A percentile compares a stretch with the other conserved stretches of the same genome.
Evolutionary conservation across 2,113 vertebrate species (phyloP).

Genomic region (Toxostoma redivivum): DNA sequence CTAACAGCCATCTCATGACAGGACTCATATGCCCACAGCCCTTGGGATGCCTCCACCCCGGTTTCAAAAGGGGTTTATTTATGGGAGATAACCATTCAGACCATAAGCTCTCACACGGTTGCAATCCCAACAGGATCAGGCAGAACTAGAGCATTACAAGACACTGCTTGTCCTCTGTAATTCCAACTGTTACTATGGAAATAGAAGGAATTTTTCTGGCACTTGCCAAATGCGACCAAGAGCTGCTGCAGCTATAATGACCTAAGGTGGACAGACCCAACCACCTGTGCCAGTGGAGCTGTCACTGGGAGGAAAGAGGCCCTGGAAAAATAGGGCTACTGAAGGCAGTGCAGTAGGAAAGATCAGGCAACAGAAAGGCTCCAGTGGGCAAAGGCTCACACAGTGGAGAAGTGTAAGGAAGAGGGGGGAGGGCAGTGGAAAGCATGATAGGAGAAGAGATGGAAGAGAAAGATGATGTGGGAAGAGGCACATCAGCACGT

Average conservation of each 20-base stretch:
- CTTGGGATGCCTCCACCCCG: not conserved
- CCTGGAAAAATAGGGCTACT: not conserved
- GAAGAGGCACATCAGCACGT: not conserved
- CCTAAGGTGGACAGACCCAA: not conserved
- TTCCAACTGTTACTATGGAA: not conserved
- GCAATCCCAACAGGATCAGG: not conserved
- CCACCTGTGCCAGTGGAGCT: not conserved
- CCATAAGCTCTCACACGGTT: not conserved
- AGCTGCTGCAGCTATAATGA: not conserved
- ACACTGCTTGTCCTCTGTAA: not conserved
- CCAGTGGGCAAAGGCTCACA: rapidly evolving
- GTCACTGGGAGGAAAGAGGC: not conserved
- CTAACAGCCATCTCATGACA: not conserved
- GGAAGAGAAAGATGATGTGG: rapidly evolving
- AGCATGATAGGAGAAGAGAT: rapidly evolving
- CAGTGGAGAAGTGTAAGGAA: not conserved
- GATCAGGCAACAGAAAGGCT: not conserved
- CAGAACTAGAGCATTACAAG: not conserved
- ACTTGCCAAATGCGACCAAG: not conserved
- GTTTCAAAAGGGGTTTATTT: not conserved
- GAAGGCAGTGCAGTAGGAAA: not conserved
- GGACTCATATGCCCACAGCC: not conserved
- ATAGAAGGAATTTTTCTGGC: not conserved
- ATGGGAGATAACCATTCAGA: not conserved
- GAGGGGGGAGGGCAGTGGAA: not conserved